These are phyloP conservation scores for Elephantulus edwardii DNA, from an alignment of 2,113 vertebrate species.

Conservation along the genomic window DNA sequence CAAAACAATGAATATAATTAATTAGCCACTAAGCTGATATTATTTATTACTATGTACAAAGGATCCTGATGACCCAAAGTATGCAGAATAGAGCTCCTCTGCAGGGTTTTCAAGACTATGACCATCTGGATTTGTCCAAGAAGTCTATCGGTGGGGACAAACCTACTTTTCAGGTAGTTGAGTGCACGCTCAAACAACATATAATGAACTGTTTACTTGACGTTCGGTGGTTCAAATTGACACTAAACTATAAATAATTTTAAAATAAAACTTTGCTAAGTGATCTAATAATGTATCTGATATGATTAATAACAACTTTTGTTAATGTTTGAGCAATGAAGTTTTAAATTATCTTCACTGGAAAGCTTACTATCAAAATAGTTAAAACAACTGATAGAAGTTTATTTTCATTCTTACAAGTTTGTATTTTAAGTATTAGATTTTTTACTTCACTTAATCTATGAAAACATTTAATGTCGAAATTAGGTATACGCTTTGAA, in stretches of 20 bases:
- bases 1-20: background rate
- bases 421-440: too few relatives aligned
- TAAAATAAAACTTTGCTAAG: background rate
- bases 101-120: too few relatives aligned
- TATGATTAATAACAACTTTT: background rate
- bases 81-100: too few relatives aligned
- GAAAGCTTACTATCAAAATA: conserved; percentile 10
- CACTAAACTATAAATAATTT: background rate
- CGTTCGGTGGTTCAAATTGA: too few relatives aligned
- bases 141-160: too few relatives aligned
- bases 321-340: background rate
- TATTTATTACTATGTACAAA: background rate
- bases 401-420: conserved; percentile 5
- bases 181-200: too few relatives aligned
- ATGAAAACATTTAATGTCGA: too few relatives aligned
- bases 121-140: too few relatives aligned
- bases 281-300: background rate
- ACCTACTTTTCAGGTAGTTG: too few relatives aligned
- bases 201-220: background rate
- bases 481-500: background rate
- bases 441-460: too few relatives aligned
- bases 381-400: background rate
- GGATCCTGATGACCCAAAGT: background rate
- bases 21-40: background rate
- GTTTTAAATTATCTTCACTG: background rate